Conservation (phyloP, 2,797 vertebrate species). For the Sylvia borin region DNA sequence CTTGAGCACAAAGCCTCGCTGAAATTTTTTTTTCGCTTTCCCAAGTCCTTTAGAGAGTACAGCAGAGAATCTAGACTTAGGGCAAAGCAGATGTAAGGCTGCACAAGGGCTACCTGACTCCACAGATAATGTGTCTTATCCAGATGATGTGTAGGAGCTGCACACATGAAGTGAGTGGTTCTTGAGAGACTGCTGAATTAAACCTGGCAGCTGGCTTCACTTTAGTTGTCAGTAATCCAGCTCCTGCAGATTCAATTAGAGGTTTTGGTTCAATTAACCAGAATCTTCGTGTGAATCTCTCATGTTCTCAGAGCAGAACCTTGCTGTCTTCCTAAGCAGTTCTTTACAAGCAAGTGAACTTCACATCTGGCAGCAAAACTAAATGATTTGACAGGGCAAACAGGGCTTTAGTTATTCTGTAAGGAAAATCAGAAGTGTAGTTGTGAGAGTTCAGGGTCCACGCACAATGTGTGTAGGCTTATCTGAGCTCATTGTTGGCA, state of each 20-base stretch:
- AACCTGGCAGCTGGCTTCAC: slow-evolving; percentile 18
- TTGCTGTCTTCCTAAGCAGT: not conserved
- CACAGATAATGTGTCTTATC: not conserved
- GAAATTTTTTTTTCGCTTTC: not conserved
- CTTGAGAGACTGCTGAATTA: slow-evolving; percentile 8
- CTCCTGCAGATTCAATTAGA: slow-evolving; percentile 43
- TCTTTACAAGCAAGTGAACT: not conserved
- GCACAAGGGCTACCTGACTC: not conserved
- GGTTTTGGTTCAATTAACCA: slow-evolving; percentile 40
- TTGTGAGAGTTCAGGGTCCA: not conserved
- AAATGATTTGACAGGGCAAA: slow-evolving; percentile 9
- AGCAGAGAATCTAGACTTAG: not conserved
- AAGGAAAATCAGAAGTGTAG: not conserved
- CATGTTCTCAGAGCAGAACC: not conserved
- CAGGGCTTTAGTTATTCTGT: not conserved
- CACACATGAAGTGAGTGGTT: not conserved
- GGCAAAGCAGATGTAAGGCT: not conserved
- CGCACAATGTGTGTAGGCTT: not conserved
- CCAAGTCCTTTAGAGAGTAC: not conserved
- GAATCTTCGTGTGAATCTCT: not conserved
- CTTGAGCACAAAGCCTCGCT: not conserved
- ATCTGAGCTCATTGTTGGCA: slow-evolving; percentile 1
- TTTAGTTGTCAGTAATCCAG: slow-evolving; percentile 22
- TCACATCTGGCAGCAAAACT: not conserved
- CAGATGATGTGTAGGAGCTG: not conserved